A percentile compares a stretch with the other conserved stretches of the same genome.
Conservation (phyloP, 2,113 vertebrate species). For the Coracopsis vasa region DNA sequence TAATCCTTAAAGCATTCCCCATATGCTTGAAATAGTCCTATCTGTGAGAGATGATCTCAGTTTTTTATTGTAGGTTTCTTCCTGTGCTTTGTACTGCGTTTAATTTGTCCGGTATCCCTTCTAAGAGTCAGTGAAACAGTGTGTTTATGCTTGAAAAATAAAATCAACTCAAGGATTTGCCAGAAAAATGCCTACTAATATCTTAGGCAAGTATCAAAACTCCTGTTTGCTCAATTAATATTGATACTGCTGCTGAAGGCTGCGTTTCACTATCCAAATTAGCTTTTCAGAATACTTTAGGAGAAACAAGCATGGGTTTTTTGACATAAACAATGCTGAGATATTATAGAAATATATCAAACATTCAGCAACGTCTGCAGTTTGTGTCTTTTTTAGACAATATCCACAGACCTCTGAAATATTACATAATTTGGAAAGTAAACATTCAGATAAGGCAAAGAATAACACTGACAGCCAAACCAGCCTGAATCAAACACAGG, state of each 20-base stretch:
- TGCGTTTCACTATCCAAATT: background rate
- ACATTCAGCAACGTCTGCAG: background rate
- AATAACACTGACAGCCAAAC: background rate
- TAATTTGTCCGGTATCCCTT: background rate
- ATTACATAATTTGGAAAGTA: background rate
- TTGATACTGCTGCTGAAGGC: background rate
- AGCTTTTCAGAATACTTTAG: background rate
- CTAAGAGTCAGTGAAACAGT: background rate
- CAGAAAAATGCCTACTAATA: background rate
- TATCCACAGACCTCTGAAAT: background rate
- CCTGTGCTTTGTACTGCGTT: background rate
- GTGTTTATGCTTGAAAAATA: background rate
- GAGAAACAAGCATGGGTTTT: background rate
- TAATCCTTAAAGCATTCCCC: background rate
- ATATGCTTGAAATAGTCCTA: background rate
- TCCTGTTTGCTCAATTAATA: background rate
- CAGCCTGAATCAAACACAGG: background rate
- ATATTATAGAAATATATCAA: background rate
- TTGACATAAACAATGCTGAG: background rate
- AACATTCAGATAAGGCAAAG: background rate
- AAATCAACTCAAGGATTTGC: background rate
- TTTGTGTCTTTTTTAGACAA: background rate
- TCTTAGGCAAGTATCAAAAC: background rate
- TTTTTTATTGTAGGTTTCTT: background rate
- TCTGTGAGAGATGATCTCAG: too few species aligned